A percentile compares a stretch with the other conserved stretches of the same genome.
Evolutionary conservation across 2,113 vertebrate species (phyloP).

Genomic region (Malurus cyaneus): DNA sequence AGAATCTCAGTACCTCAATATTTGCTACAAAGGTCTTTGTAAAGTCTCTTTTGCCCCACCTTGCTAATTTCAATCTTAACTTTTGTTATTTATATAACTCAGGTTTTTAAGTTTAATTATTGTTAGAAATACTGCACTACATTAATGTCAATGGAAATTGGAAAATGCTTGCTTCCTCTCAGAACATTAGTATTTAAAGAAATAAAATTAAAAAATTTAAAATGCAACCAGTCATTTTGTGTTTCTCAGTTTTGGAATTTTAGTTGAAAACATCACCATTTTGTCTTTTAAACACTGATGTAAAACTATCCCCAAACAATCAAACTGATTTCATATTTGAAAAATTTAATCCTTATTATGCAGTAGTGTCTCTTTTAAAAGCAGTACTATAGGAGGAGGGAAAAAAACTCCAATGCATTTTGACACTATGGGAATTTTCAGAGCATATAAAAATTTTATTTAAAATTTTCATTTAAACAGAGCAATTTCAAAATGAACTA

Average conservation of each 20-base stretch:
- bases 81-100: background rate
- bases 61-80: background rate
- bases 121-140: background rate
- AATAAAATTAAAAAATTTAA: background rate
- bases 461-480: background rate
- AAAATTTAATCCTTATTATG: background rate
- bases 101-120: background rate
- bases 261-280: background rate
- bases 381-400: accelerated
- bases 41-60: background rate
- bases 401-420: background rate
- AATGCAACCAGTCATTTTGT: background rate
- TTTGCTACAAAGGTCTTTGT: background rate
- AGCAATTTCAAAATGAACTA: background rate
- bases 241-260: background rate
- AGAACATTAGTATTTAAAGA: background rate
- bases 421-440: background rate
- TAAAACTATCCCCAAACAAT: background rate
- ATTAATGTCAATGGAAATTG: background rate
- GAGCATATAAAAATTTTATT: background rate
- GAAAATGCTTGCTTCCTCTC: background rate
- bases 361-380: background rate
- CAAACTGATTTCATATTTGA: background rate
- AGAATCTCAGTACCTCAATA: background rate
- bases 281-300: background rate